Conservation (phyloP, 1,140 invertebrate species). For the Pseudoatta argentina region DNA sequence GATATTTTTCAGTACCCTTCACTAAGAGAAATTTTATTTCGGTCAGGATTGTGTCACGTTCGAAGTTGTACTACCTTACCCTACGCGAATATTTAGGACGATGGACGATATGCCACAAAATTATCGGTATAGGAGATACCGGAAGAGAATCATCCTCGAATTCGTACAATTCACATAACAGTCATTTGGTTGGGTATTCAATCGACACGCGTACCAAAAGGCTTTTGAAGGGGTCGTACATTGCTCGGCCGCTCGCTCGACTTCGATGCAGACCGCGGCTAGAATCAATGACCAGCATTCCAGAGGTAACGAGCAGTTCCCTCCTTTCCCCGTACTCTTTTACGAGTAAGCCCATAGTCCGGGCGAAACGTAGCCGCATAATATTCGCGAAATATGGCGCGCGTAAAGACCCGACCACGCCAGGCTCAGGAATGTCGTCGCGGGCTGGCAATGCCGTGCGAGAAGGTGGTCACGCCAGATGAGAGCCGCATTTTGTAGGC, state of each 20-base stretch:
- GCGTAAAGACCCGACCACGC: slow-evolving; percentile 67
- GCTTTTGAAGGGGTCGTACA: slow-evolving; percentile 41
- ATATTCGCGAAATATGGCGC: slow-evolving; percentile 70
- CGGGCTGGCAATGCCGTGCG: slow-evolving; percentile 15
- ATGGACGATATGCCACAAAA: neutral
- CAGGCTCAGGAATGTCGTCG: slow-evolving; percentile 63
- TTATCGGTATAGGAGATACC: neutral
- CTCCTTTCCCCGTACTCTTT: slow-evolving; percentile 67
- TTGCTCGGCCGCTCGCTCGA: slow-evolving; percentile 40
- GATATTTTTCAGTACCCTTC: no score
- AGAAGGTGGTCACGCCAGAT: slow-evolving; percentile 39
- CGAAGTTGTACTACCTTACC: no score
- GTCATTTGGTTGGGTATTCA: neutral
- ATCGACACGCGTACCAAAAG: slow-evolving; percentile 24
- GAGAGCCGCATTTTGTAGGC: slow-evolving; percentile 61
- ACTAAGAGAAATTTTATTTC: no score
- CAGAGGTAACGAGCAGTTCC: slow-evolving; percentile 67
- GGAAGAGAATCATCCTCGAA: neutral
- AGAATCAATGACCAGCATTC: slow-evolving; percentile 73
- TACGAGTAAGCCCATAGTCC: slow-evolving; percentile 45
- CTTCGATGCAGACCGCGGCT: slow-evolving; percentile 51
- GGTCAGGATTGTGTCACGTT: no score
- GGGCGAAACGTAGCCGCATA: slow-evolving; percentile 66
- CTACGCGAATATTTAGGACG: neutral
- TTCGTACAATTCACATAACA: neutral